A percentile compares a stretch with the other conserved stretches of the same genome.
phyloP scores from a whole-genome alignment of 1,140 invertebrate genomes.

The Gonioctena quinquepunctata region DNA sequence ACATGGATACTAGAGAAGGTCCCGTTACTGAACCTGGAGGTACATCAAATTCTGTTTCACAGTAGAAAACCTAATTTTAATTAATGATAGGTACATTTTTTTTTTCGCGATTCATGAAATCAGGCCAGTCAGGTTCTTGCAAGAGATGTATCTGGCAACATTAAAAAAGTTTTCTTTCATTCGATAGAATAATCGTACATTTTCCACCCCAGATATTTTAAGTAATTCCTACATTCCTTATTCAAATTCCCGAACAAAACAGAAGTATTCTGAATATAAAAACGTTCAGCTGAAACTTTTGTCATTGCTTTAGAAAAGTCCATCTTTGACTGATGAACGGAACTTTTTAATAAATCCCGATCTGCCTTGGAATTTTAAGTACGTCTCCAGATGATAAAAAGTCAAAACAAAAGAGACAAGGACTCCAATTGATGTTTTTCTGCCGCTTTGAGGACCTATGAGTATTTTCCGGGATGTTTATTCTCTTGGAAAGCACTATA shows the following conservation, averaged over 20 bases:
- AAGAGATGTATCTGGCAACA: not conserved
- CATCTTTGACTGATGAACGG: not conserved
- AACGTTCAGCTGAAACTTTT: not conserved
- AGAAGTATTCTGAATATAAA: not conserved
- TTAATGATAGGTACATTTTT: no score
- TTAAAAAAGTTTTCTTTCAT: not conserved
- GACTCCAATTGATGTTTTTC: not conserved
- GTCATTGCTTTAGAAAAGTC: not conserved
- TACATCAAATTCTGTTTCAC: no score
- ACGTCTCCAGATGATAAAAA: not conserved
- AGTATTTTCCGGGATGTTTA: not conserved
- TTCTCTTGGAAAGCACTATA: not conserved
- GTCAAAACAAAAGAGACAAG: not conserved
- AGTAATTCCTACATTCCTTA: not conserved
- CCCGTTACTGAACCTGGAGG: no score
- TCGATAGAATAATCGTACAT: not conserved
- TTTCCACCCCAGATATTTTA: not conserved
- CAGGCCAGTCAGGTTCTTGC: no score
- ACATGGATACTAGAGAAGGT: no score
- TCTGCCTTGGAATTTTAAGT: not conserved
- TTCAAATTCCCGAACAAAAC: not conserved
- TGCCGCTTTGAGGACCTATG: not conserved
- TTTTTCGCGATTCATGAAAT: no score
- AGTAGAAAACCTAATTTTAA: no score
- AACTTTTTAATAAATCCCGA: not conserved